phyloP scores from a whole-genome alignment of 2,888 invertebrate genomes.

The Hipparchia semele region DNA sequence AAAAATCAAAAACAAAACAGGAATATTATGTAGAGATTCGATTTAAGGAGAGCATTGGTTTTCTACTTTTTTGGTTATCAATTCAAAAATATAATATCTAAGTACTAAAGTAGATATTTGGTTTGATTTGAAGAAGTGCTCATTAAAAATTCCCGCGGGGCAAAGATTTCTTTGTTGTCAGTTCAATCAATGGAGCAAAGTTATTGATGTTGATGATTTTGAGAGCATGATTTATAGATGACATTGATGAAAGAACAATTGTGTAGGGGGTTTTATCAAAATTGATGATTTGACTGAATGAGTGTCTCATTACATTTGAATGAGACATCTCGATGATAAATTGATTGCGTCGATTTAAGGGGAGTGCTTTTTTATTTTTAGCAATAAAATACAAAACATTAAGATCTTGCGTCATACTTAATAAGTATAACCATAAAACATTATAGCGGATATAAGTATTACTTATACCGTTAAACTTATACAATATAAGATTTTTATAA shows the following conservation, averaged over 20 bases:
- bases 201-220: slow-evolving; percentile 42
- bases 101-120: neutral
- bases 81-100: no score
- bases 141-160: slow-evolving; percentile 28
- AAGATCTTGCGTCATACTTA: no score
- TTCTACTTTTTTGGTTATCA: no score
- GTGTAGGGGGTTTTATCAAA: slow-evolving; percentile 42
- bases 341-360: slow-evolving; percentile 26
- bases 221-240: slow-evolving; percentile 42
- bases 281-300: slow-evolving; percentile 42
- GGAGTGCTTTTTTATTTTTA: slow-evolving; percentile 19
- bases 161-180: slow-evolving; percentile 46
- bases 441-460: no score
- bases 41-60: no score
- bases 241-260: slow-evolving; percentile 41
- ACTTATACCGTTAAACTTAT: no score
- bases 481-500: no score
- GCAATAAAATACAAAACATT: neutral
- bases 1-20: no score
- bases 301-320: slow-evolving; percentile 40
- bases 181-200: slow-evolving; percentile 46
- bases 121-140: slow-evolving; percentile 13
- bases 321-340: slow-evolving; percentile 39
- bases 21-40: no score
- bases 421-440: no score